phyloP scores from a whole-genome alignment of 2,113 vertebrate species.

The Nycticorax nycticorax region DNA sequence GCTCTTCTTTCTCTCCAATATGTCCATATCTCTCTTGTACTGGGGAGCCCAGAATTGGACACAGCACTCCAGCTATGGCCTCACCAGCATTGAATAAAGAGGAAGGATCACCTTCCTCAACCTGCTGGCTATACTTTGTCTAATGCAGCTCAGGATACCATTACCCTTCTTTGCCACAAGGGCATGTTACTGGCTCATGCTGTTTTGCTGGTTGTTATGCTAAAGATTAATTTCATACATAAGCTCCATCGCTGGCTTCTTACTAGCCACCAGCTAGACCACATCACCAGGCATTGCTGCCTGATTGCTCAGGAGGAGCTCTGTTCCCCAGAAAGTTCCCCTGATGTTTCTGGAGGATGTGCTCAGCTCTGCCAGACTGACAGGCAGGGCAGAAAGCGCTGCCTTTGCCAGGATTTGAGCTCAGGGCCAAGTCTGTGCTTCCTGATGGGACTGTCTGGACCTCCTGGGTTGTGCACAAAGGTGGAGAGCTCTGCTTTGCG shows the following conservation, averaged over 20 bases:
- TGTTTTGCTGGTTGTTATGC: not conserved
- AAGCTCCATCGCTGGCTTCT: not conserved
- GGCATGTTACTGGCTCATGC: not conserved
- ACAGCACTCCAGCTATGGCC: not conserved
- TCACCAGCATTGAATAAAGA: not conserved
- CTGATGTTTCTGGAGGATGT: not conserved
- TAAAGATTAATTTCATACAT: not conserved
- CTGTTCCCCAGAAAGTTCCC: not conserved
- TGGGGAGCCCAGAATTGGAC: not conserved
- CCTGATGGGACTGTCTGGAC: not conserved
- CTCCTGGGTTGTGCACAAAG: not conserved
- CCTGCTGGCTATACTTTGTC: not conserved
- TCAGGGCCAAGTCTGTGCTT: not conserved
- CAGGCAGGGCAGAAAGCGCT: not conserved
- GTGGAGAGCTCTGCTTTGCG: rapidly evolving
- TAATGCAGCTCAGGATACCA: not conserved
- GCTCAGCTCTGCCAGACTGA: not conserved
- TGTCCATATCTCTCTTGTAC: not conserved
- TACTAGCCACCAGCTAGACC: not conserved
- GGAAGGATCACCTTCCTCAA: not conserved
- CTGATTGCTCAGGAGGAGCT: not conserved
- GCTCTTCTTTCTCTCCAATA: not conserved
- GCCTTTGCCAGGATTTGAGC: not conserved
- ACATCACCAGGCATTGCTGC: not conserved
- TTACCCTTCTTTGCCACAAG: not conserved